phyloP scores from a whole-genome alignment of 2,113 vertebrate genomes.

The Hassar affinis region DNA sequence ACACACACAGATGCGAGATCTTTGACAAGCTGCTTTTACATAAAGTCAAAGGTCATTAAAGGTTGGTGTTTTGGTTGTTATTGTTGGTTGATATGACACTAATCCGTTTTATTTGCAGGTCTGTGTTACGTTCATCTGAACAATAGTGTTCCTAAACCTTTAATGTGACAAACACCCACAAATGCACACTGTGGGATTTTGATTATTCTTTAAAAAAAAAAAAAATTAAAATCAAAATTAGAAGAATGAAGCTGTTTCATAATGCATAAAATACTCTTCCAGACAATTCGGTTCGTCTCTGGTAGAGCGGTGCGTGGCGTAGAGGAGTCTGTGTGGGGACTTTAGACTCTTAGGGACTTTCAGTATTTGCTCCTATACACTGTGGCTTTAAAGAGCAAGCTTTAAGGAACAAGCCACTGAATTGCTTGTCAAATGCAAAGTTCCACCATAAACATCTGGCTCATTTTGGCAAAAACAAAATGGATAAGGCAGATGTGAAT shows the following conservation, averaged over 20 bases:
- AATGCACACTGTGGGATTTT: conserved; percentile 15
- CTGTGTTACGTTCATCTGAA: conserved; percentile 39
- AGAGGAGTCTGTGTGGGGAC: conserved; percentile 11
- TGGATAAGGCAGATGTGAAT: conserved; percentile 49
- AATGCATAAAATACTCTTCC: conserved; percentile 79
- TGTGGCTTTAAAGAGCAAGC: conserved; percentile 10
- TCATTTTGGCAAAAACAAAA: conserved; percentile 77
- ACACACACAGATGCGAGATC: conserved; percentile 65
- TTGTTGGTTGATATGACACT: conserved; percentile 47
- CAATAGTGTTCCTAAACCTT: conserved; percentile 46
- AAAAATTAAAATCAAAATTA: conserved; percentile 64
- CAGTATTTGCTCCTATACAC: not conserved
- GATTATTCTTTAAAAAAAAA: conserved; percentile 60
- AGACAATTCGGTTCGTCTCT: conserved; percentile 71
- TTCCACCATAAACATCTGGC: conserved; percentile 63
- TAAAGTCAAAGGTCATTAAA: conserved; percentile 42
- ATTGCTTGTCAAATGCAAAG: conserved; percentile 54
- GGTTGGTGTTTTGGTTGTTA: not conserved
- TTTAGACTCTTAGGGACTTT: conserved; percentile 6
- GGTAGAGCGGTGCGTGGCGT: not conserved
- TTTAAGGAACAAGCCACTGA: not conserved
- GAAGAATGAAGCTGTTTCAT: conserved; percentile 60
- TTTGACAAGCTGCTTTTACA: conserved; percentile 55
- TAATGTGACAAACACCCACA: conserved; percentile 18
- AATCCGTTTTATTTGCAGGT: conserved; percentile 49